Conservation (phyloP, 2,113 vertebrate species). For the Rallus limicola region DNA sequence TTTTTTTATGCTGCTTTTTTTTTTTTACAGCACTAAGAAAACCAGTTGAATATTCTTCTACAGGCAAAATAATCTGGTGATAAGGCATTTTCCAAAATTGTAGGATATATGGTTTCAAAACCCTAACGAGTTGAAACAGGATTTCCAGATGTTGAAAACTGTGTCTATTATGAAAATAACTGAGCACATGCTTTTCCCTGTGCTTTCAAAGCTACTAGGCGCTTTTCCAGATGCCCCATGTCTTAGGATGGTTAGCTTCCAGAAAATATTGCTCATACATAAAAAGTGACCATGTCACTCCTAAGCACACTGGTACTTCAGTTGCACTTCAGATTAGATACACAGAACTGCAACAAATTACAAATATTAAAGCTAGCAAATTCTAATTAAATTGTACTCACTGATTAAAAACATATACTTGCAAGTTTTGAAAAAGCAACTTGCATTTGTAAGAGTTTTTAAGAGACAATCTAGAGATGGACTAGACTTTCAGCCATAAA, state of each 20-base stretch:
- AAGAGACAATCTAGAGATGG: neutral
- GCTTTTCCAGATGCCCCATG: neutral
- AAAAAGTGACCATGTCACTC: neutral
- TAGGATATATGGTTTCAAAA: neutral
- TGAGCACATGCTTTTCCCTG: neutral
- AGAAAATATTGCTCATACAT: neutral
- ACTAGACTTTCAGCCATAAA: neutral
- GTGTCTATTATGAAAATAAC: neutral
- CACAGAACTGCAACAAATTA: neutral
- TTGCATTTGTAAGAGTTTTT: neutral
- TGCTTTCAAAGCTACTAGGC: neutral
- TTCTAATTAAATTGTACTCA: neutral
- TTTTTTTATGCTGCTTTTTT: neutral
- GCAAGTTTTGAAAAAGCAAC: neutral
- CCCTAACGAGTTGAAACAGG: neutral
- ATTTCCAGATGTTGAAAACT: neutral
- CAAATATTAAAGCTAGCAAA: neutral
- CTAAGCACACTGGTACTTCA: neutral
- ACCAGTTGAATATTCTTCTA: neutral
- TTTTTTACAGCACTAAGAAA: neutral
- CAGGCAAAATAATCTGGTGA: neutral
- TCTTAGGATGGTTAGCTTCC: neutral
- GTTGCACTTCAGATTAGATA: neutral
- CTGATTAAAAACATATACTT: neutral
- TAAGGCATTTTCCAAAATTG: neutral